phyloP scores from a whole-genome alignment of 2,797 vertebrate genomes.

The Scarus forsteni region DNA sequence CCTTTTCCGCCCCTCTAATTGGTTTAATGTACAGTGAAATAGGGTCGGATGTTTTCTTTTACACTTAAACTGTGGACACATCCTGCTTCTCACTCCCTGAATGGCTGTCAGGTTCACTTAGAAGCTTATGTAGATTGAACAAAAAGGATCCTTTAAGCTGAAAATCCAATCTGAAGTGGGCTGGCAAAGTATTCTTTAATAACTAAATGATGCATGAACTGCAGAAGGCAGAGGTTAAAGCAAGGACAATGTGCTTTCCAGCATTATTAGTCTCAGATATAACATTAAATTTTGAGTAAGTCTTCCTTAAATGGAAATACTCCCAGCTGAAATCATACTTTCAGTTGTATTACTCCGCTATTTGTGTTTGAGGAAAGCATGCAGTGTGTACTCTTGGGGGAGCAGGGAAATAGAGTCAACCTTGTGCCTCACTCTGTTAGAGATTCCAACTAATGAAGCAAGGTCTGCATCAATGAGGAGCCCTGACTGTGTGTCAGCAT shows the following conservation, averaged over 20 bases:
- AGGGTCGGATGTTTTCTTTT: conserved; percentile 67
- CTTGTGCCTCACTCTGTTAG: conserved; percentile 65
- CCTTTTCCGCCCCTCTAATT: conserved; percentile 58
- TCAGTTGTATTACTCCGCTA: neutral
- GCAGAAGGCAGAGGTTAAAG: conserved; percentile 56
- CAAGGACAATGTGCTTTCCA: conserved; percentile 43
- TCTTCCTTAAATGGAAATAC: conserved; percentile 21
- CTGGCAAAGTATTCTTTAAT: conserved; percentile 67
- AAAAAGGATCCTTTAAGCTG: conserved; percentile 73
- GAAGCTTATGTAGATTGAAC: conserved; percentile 68
- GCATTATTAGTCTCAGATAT: conserved; percentile 37
- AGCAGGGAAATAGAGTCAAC: conserved; percentile 73
- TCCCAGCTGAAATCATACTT: conserved; percentile 25
- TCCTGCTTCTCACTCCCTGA: conserved; percentile 60
- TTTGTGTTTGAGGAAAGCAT: conserved; percentile 20
- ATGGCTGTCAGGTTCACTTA: conserved; percentile 70
- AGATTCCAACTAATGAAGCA: conserved; percentile 76
- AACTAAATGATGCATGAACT: conserved; percentile 74
- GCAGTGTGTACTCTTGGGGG: conserved; percentile 64
- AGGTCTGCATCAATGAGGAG: conserved; percentile 51
- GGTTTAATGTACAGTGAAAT: conserved; percentile 82
- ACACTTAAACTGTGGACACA: conserved; percentile 66
- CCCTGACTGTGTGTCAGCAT: conserved; percentile 45
- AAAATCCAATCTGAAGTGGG: conserved; percentile 73
- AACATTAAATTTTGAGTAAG: conserved; percentile 25